A percentile compares a stretch with the other conserved stretches of the same genome.
Evolutionary conservation across 1,140 invertebrate genomes (phyloP).

Genomic region (Drosophila parabipectinata): DNA sequence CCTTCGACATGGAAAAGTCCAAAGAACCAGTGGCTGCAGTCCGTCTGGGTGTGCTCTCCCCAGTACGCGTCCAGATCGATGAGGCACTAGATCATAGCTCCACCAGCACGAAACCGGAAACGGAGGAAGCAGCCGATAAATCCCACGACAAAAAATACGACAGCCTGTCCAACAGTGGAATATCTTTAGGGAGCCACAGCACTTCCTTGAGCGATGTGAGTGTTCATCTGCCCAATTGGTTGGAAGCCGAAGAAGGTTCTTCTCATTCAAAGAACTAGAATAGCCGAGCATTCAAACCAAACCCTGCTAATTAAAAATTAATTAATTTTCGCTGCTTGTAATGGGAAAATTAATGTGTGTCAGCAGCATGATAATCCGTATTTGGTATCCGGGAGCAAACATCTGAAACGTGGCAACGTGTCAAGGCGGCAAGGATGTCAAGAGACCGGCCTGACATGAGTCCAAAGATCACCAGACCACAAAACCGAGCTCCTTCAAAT

Average conservation of each 20-base stretch:
- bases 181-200: slow-evolving; percentile 15
- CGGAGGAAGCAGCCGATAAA: neutral
- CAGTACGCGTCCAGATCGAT: neutral
- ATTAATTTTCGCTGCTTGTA: neutral
- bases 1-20: slow-evolving; percentile 18
- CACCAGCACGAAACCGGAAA: neutral
- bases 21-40: neutral
- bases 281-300: neutral
- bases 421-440: slow-evolving; percentile 37
- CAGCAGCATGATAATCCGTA: slow-evolving; percentile 16
- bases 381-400: slow-evolving; percentile 8
- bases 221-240: slow-evolving; percentile 21
- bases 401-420: slow-evolving; percentile 23
- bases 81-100: neutral
- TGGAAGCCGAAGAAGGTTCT: neutral
- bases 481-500: slow-evolving; percentile 53
- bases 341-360: slow-evolving; percentile 27
- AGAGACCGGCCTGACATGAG: slow-evolving; percentile 39
- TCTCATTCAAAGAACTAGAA: neutral
- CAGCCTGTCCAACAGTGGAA: slow-evolving; percentile 20
- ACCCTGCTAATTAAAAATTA: neutral
- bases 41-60: slow-evolving; percentile 28
- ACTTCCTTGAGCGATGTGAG: slow-evolving; percentile 10
- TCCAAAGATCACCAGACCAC: slow-evolving; percentile 61
- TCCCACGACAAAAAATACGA: neutral